Evolutionary conservation across 2,797 vertebrate genomes (phyloP).

Genomic region (Ataeniobius toweri): DNA sequence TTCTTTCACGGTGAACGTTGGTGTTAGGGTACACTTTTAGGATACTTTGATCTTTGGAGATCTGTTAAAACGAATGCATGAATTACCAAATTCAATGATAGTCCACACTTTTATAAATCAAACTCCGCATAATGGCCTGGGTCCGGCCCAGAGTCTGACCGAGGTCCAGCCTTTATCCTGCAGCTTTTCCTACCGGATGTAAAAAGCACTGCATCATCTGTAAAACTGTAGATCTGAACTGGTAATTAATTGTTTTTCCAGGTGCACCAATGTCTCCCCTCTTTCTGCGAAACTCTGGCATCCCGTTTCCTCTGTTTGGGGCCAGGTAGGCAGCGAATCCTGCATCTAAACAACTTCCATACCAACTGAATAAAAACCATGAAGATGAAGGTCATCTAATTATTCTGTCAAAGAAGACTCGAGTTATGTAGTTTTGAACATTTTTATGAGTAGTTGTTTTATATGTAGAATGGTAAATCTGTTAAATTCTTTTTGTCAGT

Average conservation of each 20-base stretch:
- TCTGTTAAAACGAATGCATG: not conserved
- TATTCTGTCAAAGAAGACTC: not conserved
- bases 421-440: not conserved
- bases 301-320: conserved; percentile 66
- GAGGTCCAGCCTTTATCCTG: not conserved
- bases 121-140: not conserved
- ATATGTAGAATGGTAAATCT: conserved; percentile 8
- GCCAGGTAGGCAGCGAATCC: conserved; percentile 20
- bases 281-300: conserved; percentile 14
- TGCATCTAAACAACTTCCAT: conserved; percentile 8
- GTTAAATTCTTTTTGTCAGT: conserved; percentile 1
- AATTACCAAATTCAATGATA: not conserved
- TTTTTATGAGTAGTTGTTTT: conserved; percentile 10
- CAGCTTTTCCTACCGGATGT: not conserved
- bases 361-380: not conserved
- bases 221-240: not conserved
- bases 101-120: not conserved
- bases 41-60: too few species aligned
- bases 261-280: conserved; percentile 26
- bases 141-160: not conserved
- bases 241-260: conserved; percentile 36
- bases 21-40: too few species aligned
- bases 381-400: not conserved
- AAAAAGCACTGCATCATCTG: not conserved
- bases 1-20: too few species aligned